Conservation (phyloP, 2,113 vertebrate genomes). For the Copsychus sechellarum region DNA sequence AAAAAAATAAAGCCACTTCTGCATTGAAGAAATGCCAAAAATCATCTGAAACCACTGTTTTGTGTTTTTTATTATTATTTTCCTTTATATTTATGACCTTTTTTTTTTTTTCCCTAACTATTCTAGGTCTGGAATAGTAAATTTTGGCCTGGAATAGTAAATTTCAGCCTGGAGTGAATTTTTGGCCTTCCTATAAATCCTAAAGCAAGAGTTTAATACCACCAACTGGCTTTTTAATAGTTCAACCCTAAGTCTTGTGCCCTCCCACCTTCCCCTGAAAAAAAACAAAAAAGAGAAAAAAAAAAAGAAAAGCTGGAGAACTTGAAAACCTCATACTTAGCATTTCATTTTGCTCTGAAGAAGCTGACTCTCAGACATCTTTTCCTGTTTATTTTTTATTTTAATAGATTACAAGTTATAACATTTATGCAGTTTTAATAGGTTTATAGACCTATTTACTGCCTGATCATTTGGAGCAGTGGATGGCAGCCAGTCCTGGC, state of each 20-base stretch:
- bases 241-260: background rate
- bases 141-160: background rate
- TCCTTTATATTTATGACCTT: background rate
- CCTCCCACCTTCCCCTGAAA: background rate
- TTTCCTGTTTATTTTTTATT: conserved; percentile 41
- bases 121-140: background rate
- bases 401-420: conserved; percentile 38
- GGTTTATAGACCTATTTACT: conserved; percentile 33
- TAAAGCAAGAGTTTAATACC: conserved; percentile 17
- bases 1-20: background rate
- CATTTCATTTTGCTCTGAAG: background rate
- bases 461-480: background rate
- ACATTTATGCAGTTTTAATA: conserved; percentile 18
- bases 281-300: too few species aligned
- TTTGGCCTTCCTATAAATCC: background rate
- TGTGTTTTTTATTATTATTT: background rate
- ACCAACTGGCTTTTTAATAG: conserved; percentile 42
- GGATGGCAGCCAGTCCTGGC: conserved; percentile 17
- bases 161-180: conserved; percentile 15
- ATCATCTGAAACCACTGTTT: background rate
- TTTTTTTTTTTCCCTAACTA: background rate
- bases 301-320: background rate
- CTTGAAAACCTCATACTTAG: background rate
- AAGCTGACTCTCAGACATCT: background rate
- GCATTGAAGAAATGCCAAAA: background rate